These are phyloP conservation scores for Lasius fuliginosus DNA, from an alignment of 2,888 invertebrate species.

Conservation along the genomic window DNA sequence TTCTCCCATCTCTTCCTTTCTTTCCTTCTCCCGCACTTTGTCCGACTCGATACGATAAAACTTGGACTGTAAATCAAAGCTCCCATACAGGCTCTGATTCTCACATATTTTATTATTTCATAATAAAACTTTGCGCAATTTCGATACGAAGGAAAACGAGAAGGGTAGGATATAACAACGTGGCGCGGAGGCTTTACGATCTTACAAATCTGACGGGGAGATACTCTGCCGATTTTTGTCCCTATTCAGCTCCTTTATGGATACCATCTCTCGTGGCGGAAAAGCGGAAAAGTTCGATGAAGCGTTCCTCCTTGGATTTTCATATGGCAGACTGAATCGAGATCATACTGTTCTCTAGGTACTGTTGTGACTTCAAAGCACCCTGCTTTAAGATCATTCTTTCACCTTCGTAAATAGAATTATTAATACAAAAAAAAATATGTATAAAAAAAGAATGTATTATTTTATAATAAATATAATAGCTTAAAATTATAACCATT, in stretches of 20 bases:
- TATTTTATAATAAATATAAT: background rate
- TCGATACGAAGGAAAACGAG: conserved; percentile 69
- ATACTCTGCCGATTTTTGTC: conserved; percentile 73
- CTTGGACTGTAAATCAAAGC: conserved; percentile 84
- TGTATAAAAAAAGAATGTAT: background rate
- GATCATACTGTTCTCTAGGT: background rate
- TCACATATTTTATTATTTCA: conserved; percentile 85
- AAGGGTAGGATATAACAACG: conserved; percentile 39
- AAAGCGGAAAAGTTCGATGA: conserved; percentile 65
- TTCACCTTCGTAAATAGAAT: background rate
- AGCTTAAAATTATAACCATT: background rate
- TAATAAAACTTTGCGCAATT: conserved; percentile 83
- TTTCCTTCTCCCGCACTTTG: background rate
- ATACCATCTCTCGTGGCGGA: conserved; percentile 42
- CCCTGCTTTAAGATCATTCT: conserved; percentile 10
- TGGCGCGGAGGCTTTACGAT: conserved; percentile 76
- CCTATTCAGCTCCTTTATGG: conserved; percentile 66
- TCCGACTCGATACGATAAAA: conserved; percentile 80
- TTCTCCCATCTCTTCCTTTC: conserved; percentile 33
- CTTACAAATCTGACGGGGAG: conserved; percentile 80
- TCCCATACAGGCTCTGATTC: conserved; percentile 65
- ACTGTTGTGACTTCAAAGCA: conserved; percentile 6
- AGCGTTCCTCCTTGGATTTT: conserved; percentile 56
- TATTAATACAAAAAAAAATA: background rate
- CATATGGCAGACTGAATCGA: conserved; percentile 48